These are phyloP conservation scores for Tricholauxania praeusta DNA, from an alignment of 2,888 invertebrate genomes.

Conservation along the genomic window DNA sequence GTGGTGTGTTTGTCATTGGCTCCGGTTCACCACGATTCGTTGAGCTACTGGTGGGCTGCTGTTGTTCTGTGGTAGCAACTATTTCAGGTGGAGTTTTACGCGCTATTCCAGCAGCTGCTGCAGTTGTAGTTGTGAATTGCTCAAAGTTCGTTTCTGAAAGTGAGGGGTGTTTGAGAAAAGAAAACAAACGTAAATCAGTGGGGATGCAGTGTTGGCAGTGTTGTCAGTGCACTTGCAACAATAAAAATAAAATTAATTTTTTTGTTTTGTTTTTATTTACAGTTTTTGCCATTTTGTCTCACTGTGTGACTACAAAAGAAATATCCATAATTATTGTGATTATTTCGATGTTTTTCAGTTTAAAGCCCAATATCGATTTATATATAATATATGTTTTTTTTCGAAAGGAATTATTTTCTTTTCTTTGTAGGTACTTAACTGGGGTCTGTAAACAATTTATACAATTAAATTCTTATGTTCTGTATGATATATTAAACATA, in stretches of 20 bases:
- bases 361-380: conserved; percentile 26
- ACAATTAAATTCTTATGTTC: background rate
- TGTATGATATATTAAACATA: background rate
- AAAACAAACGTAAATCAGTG: conserved; percentile 3
- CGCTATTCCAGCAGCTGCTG: conserved; percentile 47
- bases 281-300: too few species aligned
- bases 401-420: too few species aligned
- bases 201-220: conserved; percentile 34
- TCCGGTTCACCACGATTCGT: conserved; percentile 48
- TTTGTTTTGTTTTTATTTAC: too few species aligned
- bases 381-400: too few species aligned
- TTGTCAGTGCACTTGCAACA: conserved; percentile 33
- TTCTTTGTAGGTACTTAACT: background rate
- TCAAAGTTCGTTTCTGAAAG: conserved; percentile 61
- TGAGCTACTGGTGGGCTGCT: conserved; percentile 65
- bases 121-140: conserved; percentile 52
- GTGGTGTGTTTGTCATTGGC: conserved; percentile 50
- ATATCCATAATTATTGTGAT: conserved; percentile 19
- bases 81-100: conserved; percentile 55
- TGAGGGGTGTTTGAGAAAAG: conserved; percentile 25
- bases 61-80: conserved; percentile 69
- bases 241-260: conserved; percentile 16
- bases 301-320: conserved; percentile 13
- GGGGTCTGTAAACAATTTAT: conserved; percentile 19
- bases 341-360: conserved; percentile 24